phyloP scores from a whole-genome alignment of 2,113 vertebrate genomes.

The Urocitellus parryii region DNA sequence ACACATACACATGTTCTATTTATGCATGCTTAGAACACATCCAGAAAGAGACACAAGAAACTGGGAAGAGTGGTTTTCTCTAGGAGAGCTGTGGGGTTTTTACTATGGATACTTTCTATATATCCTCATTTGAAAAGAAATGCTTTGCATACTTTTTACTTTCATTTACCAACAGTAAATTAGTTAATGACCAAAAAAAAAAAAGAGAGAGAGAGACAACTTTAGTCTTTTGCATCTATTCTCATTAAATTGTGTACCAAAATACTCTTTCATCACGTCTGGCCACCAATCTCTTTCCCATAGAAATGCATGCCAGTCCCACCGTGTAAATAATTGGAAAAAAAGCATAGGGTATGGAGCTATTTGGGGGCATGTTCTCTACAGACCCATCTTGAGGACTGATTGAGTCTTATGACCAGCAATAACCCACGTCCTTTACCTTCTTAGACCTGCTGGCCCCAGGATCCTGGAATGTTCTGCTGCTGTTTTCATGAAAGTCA shows the following conservation, averaged over 20 bases:
- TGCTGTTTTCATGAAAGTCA: not conserved
- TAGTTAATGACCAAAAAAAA: not conserved
- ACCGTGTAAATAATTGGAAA: not conserved
- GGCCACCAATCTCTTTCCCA: not conserved
- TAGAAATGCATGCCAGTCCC: not conserved
- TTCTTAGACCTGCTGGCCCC: not conserved
- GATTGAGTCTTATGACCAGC: not conserved
- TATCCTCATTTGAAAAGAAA: not conserved
- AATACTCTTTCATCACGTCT: not conserved
- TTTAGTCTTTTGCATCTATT: not conserved
- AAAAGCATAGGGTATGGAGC: not conserved
- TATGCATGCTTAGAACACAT: rapidly evolving
- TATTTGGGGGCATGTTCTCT: not conserved
- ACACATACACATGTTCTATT: not conserved
- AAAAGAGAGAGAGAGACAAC: not conserved
- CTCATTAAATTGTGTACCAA: not conserved
- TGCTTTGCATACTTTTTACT: not conserved
- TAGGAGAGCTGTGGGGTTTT: not conserved
- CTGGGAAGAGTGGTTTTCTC: not conserved
- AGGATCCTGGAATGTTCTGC: not conserved
- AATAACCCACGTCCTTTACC: no score
- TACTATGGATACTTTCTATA: rapidly evolving
- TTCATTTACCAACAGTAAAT: not conserved
- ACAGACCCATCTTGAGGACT: not conserved
- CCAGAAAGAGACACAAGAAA: not conserved